Conservation (phyloP, 2,113 vertebrate genomes). For the Semicossyphus pulcher region DNA sequence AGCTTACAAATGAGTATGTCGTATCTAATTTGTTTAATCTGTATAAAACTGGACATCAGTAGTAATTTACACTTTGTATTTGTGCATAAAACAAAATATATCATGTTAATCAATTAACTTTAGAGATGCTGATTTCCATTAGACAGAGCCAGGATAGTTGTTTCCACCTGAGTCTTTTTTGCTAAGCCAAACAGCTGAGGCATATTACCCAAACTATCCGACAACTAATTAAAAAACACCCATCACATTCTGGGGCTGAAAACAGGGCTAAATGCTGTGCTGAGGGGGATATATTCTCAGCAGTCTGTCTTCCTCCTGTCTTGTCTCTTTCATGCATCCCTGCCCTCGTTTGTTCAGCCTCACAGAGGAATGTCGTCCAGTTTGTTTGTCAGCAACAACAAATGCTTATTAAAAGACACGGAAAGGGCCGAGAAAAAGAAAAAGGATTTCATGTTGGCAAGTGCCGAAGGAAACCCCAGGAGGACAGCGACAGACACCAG, state of each 20-base stretch:
- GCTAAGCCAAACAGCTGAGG: too few species aligned
- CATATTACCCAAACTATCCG: not conserved
- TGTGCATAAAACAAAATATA: too few species aligned
- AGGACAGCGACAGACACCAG: slow-evolving; percentile 1
- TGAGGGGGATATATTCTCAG: not conserved
- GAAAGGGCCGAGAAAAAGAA: not conserved
- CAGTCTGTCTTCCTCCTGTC: not conserved
- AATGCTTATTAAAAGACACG: slow-evolving; percentile 25
- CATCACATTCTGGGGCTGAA: not conserved
- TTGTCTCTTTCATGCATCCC: slow-evolving; percentile 6
- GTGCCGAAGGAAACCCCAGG: slow-evolving; percentile 19
- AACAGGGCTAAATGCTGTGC: not conserved
- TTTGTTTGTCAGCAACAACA: slow-evolving; percentile 39
- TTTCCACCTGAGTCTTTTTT: too few species aligned
- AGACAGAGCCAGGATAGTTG: too few species aligned
- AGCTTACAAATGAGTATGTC: too few species aligned
- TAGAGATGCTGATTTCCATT: too few species aligned
- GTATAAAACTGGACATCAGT: too few species aligned
- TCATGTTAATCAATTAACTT: too few species aligned
- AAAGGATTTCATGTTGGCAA: slow-evolving; percentile 17
- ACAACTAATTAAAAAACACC: not conserved
- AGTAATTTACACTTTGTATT: too few species aligned
- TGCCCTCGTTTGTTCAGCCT: slow-evolving; percentile 4
- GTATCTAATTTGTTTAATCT: too few species aligned
- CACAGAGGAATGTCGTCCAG: slow-evolving; percentile 12